Conservation (phyloP, 2,113 vertebrate genomes). For the Perca fluviatilis region DNA sequence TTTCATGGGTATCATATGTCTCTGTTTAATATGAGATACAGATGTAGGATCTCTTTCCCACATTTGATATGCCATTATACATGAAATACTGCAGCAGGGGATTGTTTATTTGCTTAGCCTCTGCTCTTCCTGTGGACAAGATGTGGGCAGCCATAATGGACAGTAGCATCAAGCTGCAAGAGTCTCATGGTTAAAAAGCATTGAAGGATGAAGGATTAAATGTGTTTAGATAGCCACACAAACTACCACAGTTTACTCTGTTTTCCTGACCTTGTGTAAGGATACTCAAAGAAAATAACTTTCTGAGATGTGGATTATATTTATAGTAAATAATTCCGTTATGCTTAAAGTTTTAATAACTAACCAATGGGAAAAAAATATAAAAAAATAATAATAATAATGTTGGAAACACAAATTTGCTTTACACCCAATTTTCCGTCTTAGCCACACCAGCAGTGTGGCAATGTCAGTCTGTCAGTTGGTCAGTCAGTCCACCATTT, state of each 20-base stretch:
- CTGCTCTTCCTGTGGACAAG: conserved; percentile 64
- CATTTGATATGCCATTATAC: conserved; percentile 57
- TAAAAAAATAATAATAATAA: not conserved
- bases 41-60: conserved; percentile 76
- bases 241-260: not conserved
- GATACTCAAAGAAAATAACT: conserved; percentile 14
- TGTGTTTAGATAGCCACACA: conserved; percentile 25
- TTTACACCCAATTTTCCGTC: not conserved
- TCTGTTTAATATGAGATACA: conserved; percentile 65
- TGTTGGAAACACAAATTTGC: not conserved
- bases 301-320: not conserved
- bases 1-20: conserved; percentile 74
- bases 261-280: conserved; percentile 18
- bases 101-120: conserved; percentile 68
- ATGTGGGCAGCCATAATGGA: conserved; percentile 28
- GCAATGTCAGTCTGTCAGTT: not conserved
- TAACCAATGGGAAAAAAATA: too few species aligned
- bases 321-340: not conserved
- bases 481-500: not conserved
- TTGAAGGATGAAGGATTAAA: conserved; percentile 12
- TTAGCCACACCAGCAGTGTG: not conserved
- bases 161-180: conserved; percentile 27
- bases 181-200: conserved; percentile 35
- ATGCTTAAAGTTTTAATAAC: not conserved
- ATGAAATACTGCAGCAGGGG: conserved; percentile 9